Base-by-base conservation (phyloP, 2,888 invertebrate species). In the Hydrotaea diabolus region DNA sequence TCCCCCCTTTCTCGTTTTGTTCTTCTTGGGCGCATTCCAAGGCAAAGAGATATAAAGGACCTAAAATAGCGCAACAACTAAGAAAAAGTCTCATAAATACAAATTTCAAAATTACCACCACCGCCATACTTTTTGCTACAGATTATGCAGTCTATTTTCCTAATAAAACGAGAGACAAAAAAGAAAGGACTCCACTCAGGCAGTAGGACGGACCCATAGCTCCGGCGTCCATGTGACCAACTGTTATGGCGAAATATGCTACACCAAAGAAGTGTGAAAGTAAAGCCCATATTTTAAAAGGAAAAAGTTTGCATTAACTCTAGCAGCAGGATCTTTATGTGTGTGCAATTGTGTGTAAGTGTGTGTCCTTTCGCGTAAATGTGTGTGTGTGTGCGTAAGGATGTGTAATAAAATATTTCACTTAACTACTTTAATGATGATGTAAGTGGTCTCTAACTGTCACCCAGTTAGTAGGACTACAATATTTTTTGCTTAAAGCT, bases 361-460 rank as follows among this genome's bases (percentile, higher is more conserved):
- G 46, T 66, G 39, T 2, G 13, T 64, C 31, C 31, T 62, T 13
- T 31, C 15, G 2, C 9, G 57, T 57, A 1, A 26, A 59, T 26
- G 2, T 62, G 62, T 62, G 62, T 62, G 17, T 62, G 46, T 53
- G 59, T 73, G 62, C 13, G 43, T 31, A 11, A 17, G 66, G 19
- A 21, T 43, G 69, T 31, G 8, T 64, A 73, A 19, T 62, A 57
- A 81, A 85, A 81, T 85, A 82, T 80, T 80, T 82, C 75, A 77
- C 80, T 85, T 80, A 77, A 85, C 80, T 55, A 57, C 46, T 77
- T 83, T 85, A 83, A 85, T 85, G 85, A 85, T 83, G 80, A 85
- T 83, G 76, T 83, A 85, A 83, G 75, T 77, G 80, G 77, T 82
- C 80, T 72, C 71, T 77, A 81, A 55, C 77, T 84, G 80, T 75